Base-by-base conservation (phyloP, 2,888 invertebrate species). In the Eupithecia abbreviata region DNA sequence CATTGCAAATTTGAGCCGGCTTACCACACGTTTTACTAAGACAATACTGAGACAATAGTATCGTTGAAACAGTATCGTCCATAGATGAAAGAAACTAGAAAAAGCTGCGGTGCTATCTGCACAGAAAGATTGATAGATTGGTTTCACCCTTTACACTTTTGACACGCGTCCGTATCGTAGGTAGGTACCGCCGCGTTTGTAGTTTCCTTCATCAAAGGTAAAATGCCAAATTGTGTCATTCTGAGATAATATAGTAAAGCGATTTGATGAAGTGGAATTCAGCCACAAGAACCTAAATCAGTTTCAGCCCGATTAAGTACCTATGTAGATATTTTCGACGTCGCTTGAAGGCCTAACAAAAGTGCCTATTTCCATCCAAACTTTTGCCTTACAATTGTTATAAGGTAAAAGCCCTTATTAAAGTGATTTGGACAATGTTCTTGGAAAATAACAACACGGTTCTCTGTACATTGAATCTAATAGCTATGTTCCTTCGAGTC, bases 401-500 rank as follows among this genome's bases (percentile, higher is more conserved):
- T 3, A 55, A 30, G 47, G 55, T 58, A 65, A 30, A 30, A 65
- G 30, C 41, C 41, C 7, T 7, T 66, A 13, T 66, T 15, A 4
- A 42, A 66, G 66, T 66, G 15, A 41, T 42, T 66, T 41, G 58
- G 12, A 66, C 71, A 75, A 71, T 70, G 77, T 75, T 72, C 47
- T 43, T 5, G 65, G 68, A 78, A 77, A 76, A 77, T 77, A 75
- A 71, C 66, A 15, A 66, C 66, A 13, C 42, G 41, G 66, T 66
- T 66, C 15, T 71, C 67, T 67, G 69, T 47, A 72, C 72, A 30
- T 62, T 12, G 62, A 72, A 71, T 71, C 71, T 80, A 82, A 80
- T 80, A 83, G 84, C n/a, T 65, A 58, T 74, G 71, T 72, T 74
- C 70, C 65, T 85, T 85, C 85, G 84, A 82, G 88, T 83, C 87